Base-by-base conservation (phyloP, 1,140 invertebrate genomes). In the Leptoteleia sp. region DNA sequence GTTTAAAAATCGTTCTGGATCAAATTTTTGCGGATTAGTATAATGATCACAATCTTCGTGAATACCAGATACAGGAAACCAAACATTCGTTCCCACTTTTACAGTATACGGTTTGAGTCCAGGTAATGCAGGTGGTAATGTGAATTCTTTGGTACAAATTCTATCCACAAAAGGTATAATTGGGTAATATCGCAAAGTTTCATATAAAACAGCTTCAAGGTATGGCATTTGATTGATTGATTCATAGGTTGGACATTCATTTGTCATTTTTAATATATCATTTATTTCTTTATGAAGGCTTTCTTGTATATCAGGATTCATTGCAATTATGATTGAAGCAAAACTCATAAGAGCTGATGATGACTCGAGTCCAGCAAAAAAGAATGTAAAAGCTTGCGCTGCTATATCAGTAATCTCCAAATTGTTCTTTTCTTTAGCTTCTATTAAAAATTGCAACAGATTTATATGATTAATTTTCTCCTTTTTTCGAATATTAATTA, bases 281-380 rank as follows among this genome's bases (percentile, higher is more conserved):
- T 61, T 33, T 3, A 72, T 54, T 54, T 62, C 57, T 0, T 54
- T 19, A 8, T 47, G 37, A 3, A 72, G 4, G 29, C 86, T 89
- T 7, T 90, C 81, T 80, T 94, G 93, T 12, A 91, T 82, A 16
- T 92, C 91, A 15, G 89, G 89, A 85, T 93, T 88, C 25, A 91
- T 90, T 0, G 89, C 70, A 0, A 43, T 22, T 11, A 19, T 1
- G 4, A 43, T 12, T 1, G 40, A 19, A n/a, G 87, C 76, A 65
- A 91, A 91, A 11, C 87, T 85, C 42, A 93, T 83, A 0, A 91
- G 76, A 9, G 88, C 87, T 1, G 92, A 88, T 0, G 92, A 90
- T 0, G 93, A 93, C 37, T 93, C 92, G 52, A 92, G 93, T 76
- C 90, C 85, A 83, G 85, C 91, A 9, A 90, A 71, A 40, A 89